A percentile compares a stretch with the other conserved stretches of the same genome.
phyloP scores from a whole-genome alignment of 2,113 vertebrate genomes.

The Polypterus senegalus region DNA sequence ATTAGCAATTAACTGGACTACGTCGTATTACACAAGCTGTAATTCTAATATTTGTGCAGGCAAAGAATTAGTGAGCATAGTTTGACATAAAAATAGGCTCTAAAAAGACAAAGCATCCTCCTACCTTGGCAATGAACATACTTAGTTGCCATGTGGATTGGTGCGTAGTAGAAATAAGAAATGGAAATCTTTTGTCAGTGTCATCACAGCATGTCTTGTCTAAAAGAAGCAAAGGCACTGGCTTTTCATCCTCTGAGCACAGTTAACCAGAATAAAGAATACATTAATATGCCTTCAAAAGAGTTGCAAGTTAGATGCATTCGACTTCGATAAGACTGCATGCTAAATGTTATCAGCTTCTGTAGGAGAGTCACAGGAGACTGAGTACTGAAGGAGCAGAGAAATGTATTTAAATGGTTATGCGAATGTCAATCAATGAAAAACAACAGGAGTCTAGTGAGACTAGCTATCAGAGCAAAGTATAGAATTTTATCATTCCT shows the following conservation, averaged over 20 bases:
- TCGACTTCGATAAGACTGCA: neutral
- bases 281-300: conserved; percentile 3
- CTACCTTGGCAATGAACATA: too few species aligned
- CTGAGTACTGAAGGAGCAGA: neutral
- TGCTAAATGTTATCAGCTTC: conserved; percentile 8
- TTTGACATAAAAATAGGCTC: too few species aligned
- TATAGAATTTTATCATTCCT: neutral
- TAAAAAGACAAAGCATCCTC: too few species aligned
- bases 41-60: too few species aligned
- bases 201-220: too few species aligned
- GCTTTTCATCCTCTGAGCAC: conserved; percentile 1
- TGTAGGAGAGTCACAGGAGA: neutral
- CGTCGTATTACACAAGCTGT: too few species aligned
- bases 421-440: conserved; percentile 9
- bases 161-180: too few species aligned
- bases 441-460: neutral
- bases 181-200: too few species aligned
- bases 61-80: too few species aligned
- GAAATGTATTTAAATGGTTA: neutral
- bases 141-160: too few species aligned
- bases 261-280: conserved; percentile 3
- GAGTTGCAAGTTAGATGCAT: neutral
- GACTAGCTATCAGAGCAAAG: conserved; percentile 5
- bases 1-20: too few species aligned
- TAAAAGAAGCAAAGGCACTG: neutral